Evolutionary conservation across 2,888 invertebrate species (phyloP).

Genomic region (Siphlonurus alternatus): DNA sequence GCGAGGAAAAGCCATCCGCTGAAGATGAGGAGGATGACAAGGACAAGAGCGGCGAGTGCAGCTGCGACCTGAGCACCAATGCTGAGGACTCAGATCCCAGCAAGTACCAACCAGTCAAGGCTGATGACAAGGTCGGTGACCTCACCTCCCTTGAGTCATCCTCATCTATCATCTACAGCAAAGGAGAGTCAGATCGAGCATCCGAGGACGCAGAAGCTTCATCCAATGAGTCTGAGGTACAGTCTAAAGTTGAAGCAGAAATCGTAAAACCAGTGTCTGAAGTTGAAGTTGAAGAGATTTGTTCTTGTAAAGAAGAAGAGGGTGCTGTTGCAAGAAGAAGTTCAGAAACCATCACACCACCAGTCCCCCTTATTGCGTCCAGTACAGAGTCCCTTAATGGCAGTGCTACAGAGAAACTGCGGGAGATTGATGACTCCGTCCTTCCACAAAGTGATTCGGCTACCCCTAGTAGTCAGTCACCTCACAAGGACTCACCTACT

Average conservation of each 20-base stretch:
- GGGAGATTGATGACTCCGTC: not conserved
- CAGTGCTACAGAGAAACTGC: not conserved
- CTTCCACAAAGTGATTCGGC: not conserved
- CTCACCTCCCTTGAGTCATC: constrained; percentile 34
- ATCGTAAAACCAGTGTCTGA: not conserved
- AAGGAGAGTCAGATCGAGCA: constrained; percentile 39
- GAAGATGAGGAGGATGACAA: constrained; percentile 10
- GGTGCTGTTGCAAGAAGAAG: not conserved
- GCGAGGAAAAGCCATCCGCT: constrained; percentile 4
- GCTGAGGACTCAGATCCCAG: not conserved
- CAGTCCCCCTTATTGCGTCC: not conserved
- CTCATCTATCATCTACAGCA: constrained; percentile 40
- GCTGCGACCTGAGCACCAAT: constrained; percentile 11
- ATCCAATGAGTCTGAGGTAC: constrained; percentile 11
- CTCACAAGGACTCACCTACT: not conserved
- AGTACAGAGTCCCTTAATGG: constrained; percentile 1
- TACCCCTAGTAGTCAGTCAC: not conserved
- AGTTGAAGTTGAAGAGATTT: not conserved
- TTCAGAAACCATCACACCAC: not conserved
- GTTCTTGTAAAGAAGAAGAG: too few species aligned
- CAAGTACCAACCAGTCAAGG: not conserved
- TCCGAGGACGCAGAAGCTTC: constrained; percentile 21
- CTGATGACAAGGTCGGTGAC: constrained; percentile 27
- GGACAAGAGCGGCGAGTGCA: constrained; percentile 9
- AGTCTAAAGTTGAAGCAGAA: constrained; percentile 5